Evolutionary conservation across 2,113 vertebrate species (phyloP), one percentile per base, ranked within the genome.

Genomic region (Thomomys bottae): DNA sequence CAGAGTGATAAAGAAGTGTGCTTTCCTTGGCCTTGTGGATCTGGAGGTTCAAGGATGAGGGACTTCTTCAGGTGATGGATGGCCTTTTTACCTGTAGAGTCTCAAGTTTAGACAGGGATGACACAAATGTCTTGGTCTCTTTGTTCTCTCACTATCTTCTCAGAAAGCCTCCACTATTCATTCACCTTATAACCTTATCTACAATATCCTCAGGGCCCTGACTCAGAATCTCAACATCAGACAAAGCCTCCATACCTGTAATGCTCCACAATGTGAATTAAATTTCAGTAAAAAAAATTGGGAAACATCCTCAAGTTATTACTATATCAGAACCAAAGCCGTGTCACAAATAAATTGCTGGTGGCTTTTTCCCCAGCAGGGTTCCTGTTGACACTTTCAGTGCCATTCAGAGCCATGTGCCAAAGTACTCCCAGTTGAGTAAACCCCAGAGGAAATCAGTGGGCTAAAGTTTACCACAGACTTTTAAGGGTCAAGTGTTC

Each of bases 401-500:
- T 38, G 70, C 30, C 79, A 40, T 0, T 14, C 34, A 38, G 28
- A 32, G 71, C 28, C 23, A 12, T n/a, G 18, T 10, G 10, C 21
- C 54, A 67, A 63, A 5, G 49, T 1, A 5, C 12, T 57, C 14
- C n/a, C 76, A 26, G 7, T 14, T 66, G 24, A 84, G n/a, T 15
- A n/a, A 89, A 73, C 45, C n/a, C 28, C 54, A 57, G 32, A 92
- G 42, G n/a, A 59, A 61, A 10, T 34, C 15, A n/a, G 34, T 18
- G 1, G 9, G 26, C 75, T 23, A 1, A 40, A 26, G 45, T 64
- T 68, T 67, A 20, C 4, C 64, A 28, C 70, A 59, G 59, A 61
- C 38, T 2, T 40, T 5, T n/a, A 66, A 32, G 3, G 49, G 9
- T 0, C 0, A 59, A 28, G 15, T 10, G 2, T 7, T 14, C 7